These are phyloP conservation scores for Apis florea DNA, from an alignment of 1,140 invertebrate genomes.

Conservation along the genomic window DNA sequence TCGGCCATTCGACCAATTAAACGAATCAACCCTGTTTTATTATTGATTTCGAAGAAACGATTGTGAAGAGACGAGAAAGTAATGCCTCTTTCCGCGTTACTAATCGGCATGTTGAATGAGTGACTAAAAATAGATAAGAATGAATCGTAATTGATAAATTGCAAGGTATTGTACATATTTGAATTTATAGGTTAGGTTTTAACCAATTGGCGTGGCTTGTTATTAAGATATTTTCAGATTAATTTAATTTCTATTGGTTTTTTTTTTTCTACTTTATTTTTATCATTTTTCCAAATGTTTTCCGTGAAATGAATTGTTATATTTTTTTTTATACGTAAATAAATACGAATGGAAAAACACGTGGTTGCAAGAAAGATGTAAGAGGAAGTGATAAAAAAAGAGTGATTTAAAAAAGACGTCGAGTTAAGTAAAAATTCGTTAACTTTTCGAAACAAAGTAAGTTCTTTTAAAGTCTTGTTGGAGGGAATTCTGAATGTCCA, in stretches of 20 bases:
- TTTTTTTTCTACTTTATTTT: no score
- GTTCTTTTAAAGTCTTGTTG: background rate
- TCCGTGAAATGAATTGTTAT: no score
- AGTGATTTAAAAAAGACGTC: background rate
- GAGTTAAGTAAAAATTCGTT: no score
- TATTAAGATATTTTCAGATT: no score
- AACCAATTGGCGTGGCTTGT: no score
- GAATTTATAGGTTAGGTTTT: no score
- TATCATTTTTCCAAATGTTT: no score
- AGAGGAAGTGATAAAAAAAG: background rate
- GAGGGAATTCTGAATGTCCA: background rate
- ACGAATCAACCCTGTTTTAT: conserved; percentile 30
- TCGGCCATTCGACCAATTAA: conserved; percentile 36
- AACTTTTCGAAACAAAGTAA: background rate
- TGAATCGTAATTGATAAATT: background rate
- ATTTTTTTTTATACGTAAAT: no score
- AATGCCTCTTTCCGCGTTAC: background rate
- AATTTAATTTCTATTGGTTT: no score
- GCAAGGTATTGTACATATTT: no score
- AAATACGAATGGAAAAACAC: no score
- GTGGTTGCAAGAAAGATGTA: no score
- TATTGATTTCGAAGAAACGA: conserved; percentile 42
- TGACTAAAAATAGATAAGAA: background rate
- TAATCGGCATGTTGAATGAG: background rate
- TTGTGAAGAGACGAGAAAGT: background rate